These are phyloP conservation scores for Ochropleura leucogaster DNA, from an alignment of 2,888 invertebrate species.

Conservation along the genomic window DNA sequence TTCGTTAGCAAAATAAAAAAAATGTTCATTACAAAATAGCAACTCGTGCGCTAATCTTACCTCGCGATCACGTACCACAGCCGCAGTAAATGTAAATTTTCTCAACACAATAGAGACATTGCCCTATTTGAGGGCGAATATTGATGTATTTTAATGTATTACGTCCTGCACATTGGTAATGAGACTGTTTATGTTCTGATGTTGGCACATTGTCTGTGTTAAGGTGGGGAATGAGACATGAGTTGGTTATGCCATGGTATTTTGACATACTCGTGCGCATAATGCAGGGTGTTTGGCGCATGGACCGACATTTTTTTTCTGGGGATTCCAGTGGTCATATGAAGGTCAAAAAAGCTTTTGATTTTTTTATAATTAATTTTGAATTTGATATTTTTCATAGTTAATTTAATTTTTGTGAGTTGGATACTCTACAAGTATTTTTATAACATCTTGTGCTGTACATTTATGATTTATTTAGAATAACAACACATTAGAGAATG, in stretches of 20 bases:
- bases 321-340: too few species aligned
- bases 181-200: constrained; percentile 26
- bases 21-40: constrained; percentile 12
- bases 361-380: too few species aligned
- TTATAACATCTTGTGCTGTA: too few species aligned
- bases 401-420: too few species aligned
- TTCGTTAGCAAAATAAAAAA: neutral
- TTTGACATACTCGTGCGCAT: neutral
- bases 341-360: too few species aligned
- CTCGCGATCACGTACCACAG: constrained; percentile 50
- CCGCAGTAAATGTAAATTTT: constrained; percentile 59
- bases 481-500: too few species aligned
- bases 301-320: too few species aligned
- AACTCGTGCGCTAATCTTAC: constrained; percentile 25
- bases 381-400: too few species aligned
- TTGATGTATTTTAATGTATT: constrained; percentile 62
- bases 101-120: constrained; percentile 63
- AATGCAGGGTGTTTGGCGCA: too few species aligned
- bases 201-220: constrained; percentile 30
- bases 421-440: too few species aligned
- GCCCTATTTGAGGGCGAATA: constrained; percentile 66
- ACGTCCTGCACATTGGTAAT: constrained; percentile 44
- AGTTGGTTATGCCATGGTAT: neutral
- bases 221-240: neutral
- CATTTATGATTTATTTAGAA: too few species aligned